A percentile compares a stretch with the other conserved stretches of the same genome.
phyloP scores from a whole-genome alignment of 2,888 invertebrate species.

The Leucophora obtusa region DNA sequence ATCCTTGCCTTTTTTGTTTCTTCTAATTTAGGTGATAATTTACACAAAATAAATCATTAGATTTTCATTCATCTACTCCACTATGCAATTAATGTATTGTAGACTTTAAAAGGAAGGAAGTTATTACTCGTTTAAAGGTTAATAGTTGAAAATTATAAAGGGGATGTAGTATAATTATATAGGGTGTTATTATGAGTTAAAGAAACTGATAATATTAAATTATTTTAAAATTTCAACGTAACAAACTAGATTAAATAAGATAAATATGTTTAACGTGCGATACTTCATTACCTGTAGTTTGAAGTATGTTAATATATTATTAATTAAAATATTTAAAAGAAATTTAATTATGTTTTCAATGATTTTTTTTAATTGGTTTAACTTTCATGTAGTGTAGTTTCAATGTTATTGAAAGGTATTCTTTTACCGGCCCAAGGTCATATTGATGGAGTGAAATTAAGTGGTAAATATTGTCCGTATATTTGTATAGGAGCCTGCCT shows the following conservation, averaged over 20 bases:
- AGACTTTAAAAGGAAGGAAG: not conserved
- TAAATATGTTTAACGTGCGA: not conserved
- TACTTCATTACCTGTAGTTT: too few species aligned
- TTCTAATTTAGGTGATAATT: conserved; percentile 66
- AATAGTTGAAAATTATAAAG: conserved; percentile 45
- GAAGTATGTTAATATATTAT: too few species aligned
- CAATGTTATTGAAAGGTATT: too few species aligned
- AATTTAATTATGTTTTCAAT: too few species aligned
- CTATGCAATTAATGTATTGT: conserved; percentile 40
- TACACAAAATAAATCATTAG: conserved; percentile 71
- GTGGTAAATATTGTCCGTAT: too few species aligned
- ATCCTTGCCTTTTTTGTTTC: not conserved
- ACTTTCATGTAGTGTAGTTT: too few species aligned
- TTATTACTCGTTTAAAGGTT: conserved; percentile 51
- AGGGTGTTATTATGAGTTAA: not conserved
- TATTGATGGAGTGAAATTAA: too few species aligned
- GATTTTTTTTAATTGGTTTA: too few species aligned
- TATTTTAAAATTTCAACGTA: not conserved
- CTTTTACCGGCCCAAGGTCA: too few species aligned
- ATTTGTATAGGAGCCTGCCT: too few species aligned
- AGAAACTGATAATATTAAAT: not conserved
- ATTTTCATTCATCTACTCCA: conserved; percentile 50
- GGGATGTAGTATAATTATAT: not conserved
- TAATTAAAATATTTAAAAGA: too few species aligned
- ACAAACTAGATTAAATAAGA: not conserved